Conservation (phyloP, 2,113 vertebrate genomes). For the Donacobius atricapilla region DNA sequence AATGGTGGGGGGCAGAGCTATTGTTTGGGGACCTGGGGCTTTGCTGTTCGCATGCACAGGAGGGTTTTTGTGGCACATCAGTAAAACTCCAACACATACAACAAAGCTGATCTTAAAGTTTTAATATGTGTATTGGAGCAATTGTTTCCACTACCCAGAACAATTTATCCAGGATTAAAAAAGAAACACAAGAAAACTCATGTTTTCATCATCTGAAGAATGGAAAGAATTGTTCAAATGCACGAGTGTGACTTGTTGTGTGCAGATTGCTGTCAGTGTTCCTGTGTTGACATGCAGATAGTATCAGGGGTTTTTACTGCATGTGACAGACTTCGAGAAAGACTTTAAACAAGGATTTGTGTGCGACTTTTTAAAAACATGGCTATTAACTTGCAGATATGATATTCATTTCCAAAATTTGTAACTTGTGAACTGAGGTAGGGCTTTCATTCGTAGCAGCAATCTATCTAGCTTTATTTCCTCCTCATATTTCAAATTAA, state of each 20-base stretch:
- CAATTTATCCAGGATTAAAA: background rate
- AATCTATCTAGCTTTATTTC: background rate
- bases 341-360: background rate
- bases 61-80: background rate
- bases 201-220: background rate
- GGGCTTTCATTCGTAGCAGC: background rate
- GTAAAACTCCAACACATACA: background rate
- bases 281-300: background rate
- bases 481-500: background rate
- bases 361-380: rapidly evolving
- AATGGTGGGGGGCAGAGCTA: background rate
- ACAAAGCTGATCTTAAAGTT: background rate
- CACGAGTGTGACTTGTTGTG: background rate
- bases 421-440: background rate
- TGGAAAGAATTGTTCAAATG: background rate
- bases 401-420: background rate
- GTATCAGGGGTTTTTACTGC: background rate
- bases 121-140: background rate
- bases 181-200: background rate
- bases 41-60: background rate
- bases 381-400: background rate
- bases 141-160: background rate
- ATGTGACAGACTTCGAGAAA: background rate
- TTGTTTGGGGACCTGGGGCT: background rate
- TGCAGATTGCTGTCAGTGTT: background rate